These are phyloP conservation scores for Gasterosteus nipponicus DNA, from an alignment of 2,113 vertebrate species.

Conservation along the genomic window DNA sequence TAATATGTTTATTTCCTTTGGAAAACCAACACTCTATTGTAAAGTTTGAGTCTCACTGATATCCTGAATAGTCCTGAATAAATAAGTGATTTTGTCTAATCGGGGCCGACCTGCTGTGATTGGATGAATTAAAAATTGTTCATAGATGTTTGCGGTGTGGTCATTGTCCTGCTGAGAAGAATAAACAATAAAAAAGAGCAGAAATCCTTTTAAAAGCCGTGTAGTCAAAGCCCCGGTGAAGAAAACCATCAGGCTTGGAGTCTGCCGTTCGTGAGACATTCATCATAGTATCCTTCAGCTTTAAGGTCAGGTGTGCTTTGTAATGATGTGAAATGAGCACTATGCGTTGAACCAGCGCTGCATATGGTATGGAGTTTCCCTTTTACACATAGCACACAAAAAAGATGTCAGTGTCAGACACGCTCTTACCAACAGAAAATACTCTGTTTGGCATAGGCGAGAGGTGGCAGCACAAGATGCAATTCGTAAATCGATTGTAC, in stretches of 20 bases:
- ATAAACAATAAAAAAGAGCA: constrained; percentile 16
- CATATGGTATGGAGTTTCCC: neutral
- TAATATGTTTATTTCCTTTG: constrained; percentile 8
- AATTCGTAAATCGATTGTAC: too few relatives aligned
- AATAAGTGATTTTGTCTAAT: constrained; percentile 1
- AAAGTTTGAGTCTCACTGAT: neutral
- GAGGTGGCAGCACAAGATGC: neutral
- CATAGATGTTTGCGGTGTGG: neutral
- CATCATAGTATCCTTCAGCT: neutral
- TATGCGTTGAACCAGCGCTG: neutral
- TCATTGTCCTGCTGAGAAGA: neutral
- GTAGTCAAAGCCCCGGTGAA: neutral
- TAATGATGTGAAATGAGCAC: neutral
- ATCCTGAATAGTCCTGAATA: constrained; percentile 5
- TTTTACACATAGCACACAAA: neutral
- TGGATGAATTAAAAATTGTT: constrained; percentile 7
- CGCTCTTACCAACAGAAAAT: neutral
- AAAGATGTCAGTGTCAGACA: neutral
- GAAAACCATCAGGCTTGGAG: neutral
- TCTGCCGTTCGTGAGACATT: neutral
- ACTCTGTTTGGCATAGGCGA: neutral
- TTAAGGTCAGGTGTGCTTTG: neutral
- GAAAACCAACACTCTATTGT: constrained; percentile 34
- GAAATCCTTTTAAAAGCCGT: neutral
- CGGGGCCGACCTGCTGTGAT: constrained; percentile 24